phyloP scores from a whole-genome alignment of 2,113 vertebrate genomes.

The Triplophysa dalaica region DNA sequence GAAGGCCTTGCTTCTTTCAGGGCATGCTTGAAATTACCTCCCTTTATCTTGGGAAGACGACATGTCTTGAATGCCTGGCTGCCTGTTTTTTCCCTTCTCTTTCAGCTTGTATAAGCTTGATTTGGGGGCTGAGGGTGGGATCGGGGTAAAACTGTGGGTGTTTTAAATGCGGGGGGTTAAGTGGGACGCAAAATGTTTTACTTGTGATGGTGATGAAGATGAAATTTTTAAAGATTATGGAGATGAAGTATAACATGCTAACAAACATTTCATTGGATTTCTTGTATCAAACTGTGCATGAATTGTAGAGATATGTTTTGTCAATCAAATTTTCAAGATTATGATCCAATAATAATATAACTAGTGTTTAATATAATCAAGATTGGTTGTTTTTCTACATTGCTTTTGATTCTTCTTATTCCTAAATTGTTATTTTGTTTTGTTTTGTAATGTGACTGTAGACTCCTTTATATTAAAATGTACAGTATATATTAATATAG shows the following conservation, averaged over 20 bases:
- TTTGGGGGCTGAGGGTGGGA: constrained; percentile 17
- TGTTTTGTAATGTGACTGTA: neutral
- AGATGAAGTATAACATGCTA: neutral
- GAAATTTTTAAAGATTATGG: neutral
- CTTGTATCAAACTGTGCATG: constrained; percentile 36
- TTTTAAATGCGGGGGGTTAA: neutral
- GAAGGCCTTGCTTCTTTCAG: constrained; percentile 61
- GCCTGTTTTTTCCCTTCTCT: constrained; percentile 63
- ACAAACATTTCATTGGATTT: neutral
- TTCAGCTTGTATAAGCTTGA: constrained; percentile 59
- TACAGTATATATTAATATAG: too few relatives aligned
- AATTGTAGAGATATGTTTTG: constrained; percentile 1
- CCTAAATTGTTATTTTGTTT: neutral
- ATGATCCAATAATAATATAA: neutral
- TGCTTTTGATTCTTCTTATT: neutral
- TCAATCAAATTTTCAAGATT: neutral
- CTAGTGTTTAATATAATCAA: too few relatives aligned
- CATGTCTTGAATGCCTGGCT: constrained; percentile 69
- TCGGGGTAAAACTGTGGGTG: constrained; percentile 1
- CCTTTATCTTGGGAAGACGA: constrained; percentile 56
- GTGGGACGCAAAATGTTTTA: neutral
- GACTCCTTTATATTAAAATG: neutral
- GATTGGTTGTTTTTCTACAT: neutral
- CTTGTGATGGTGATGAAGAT: neutral
- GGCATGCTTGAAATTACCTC: constrained; percentile 73